Percentiles rank a stretch among this genome's conserved stretches.
Evolutionary conservation across 2,797 vertebrate genomes (phyloP).

Genomic region (Synanceia verrucosa): DNA sequence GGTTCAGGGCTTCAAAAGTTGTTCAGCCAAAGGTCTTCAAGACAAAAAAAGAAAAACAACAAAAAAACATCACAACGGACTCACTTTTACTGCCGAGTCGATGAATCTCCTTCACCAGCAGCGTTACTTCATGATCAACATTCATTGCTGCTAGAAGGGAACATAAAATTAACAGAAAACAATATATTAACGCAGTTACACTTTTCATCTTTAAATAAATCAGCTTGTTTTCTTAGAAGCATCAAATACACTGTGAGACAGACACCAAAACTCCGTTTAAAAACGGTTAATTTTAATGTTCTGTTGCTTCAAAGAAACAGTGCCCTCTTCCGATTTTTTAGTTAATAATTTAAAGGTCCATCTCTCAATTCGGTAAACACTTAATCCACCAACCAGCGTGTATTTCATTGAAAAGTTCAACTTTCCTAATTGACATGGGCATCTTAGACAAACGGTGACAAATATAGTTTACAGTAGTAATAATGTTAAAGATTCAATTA

Average conservation of each 20-base stretch:
- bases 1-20: not conserved
- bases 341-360: rapidly evolving
- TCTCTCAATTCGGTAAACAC: not conserved
- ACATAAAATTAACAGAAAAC: constrained; percentile 9
- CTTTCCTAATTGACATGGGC: not conserved
- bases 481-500: not conserved
- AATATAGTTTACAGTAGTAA: too few relatives aligned
- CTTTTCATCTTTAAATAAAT: not conserved
- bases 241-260: not conserved
- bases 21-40: not conserved
- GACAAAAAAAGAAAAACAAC: too few relatives aligned
- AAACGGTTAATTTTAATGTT: not conserved
- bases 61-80: constrained; percentile 39
- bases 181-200: not conserved
- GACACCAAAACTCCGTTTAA: not conserved
- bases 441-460: rapidly evolving
- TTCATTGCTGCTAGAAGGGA: constrained; percentile 85
- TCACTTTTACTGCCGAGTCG: constrained; percentile 92
- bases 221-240: not conserved
- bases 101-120: constrained; percentile 92
- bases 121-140: constrained; percentile 87
- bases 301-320: not conserved
- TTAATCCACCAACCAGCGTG: not conserved
- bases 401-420: too few relatives aligned
- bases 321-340: not conserved